phyloP scores from a whole-genome alignment of 2,888 invertebrate genomes.

The Physocephala rufipes region DNA sequence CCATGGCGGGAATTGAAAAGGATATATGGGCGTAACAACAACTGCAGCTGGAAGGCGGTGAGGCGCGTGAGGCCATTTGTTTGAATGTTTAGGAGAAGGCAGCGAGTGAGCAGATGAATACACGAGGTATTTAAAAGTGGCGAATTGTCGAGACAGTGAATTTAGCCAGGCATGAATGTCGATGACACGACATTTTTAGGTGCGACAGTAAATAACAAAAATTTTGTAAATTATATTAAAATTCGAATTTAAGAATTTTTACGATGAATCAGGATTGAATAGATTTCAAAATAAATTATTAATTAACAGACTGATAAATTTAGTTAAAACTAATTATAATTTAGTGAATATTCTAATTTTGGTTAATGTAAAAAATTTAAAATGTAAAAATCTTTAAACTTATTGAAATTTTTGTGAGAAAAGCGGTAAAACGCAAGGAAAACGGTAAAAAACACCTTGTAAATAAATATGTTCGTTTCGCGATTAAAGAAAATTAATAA shows the following conservation, averaged over 20 bases:
- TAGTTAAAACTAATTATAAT: constrained; percentile 52
- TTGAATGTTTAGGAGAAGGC: constrained; percentile 42
- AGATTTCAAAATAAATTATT: constrained; percentile 27
- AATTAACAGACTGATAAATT: constrained; percentile 61
- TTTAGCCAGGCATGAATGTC: constrained; percentile 48
- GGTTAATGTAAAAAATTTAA: constrained; percentile 29
- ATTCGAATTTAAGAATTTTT: constrained; percentile 23
- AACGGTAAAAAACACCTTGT: neutral
- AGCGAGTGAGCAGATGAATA: too few species aligned
- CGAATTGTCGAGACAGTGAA: constrained; percentile 57
- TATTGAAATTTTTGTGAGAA: constrained; percentile 4
- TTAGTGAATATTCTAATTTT: constrained; percentile 9
- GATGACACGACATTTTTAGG: constrained; percentile 39
- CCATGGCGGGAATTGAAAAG: constrained; percentile 41
- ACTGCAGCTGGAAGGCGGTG: constrained; percentile 41
- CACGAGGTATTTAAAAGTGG: constrained; percentile 38
- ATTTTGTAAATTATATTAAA: constrained; percentile 36
- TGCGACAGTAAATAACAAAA: constrained; percentile 34
- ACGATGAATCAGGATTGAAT: neutral
- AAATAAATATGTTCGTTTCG: constrained; percentile 23
- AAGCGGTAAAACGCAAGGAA: neutral
- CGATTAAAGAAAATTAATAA: constrained; percentile 6
- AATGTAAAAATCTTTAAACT: constrained; percentile 18
- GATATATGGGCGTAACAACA: constrained; percentile 62
- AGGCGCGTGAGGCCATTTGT: constrained; percentile 46